Evolutionary conservation across 2,113 vertebrate genomes (phyloP), one percentile per base, ranked within the genome.

Genomic region (Equus quagga): DNA sequence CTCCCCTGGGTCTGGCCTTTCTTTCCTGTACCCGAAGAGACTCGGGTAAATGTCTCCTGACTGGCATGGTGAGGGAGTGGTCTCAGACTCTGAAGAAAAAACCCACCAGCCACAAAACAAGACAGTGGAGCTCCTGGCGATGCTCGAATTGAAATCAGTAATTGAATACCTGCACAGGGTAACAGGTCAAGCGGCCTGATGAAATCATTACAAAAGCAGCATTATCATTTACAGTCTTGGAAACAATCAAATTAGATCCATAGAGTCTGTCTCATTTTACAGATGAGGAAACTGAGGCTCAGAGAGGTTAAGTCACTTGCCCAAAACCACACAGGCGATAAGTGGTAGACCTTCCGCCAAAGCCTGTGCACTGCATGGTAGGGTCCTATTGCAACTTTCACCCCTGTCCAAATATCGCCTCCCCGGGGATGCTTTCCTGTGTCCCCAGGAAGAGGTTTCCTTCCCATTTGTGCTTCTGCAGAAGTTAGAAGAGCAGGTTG

Each of bases 281-380:
- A 94, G 75, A 79, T 46, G 56, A 91, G 87, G 75, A 95, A 80
- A 79, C 85, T 18, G 33, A 94, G 73, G 64, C 26, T 65, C 80
- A 65, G 51, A 95, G 72, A 90, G 44, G 31, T 80, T 44, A 94
- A 64, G 75, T 76, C 79, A 58, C 7, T 60, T 88, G 79, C 54
- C 36, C 18, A 90, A 58, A 56, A 49, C 41, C 85, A 92, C 80
- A 84, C 33, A 79, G 76, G 60, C 41, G 51, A 6, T 58, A 67
- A 72, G 21, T 13, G 10, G 36, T 26, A 3, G 80, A 33, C 76
- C 46, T 82, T 65, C 21, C 80, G 64, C 60, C 64, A 80, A 81
- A 92, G 54, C 75, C 62, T 54, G 19, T 14, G 24, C 1, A 31
- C 54, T 36, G 23, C 24, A 88, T 4, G 18, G n/a, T 73, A 46